Evolutionary conservation across 2,797 vertebrate genomes (phyloP).

Genomic region (Anniella stebbinsi): DNA sequence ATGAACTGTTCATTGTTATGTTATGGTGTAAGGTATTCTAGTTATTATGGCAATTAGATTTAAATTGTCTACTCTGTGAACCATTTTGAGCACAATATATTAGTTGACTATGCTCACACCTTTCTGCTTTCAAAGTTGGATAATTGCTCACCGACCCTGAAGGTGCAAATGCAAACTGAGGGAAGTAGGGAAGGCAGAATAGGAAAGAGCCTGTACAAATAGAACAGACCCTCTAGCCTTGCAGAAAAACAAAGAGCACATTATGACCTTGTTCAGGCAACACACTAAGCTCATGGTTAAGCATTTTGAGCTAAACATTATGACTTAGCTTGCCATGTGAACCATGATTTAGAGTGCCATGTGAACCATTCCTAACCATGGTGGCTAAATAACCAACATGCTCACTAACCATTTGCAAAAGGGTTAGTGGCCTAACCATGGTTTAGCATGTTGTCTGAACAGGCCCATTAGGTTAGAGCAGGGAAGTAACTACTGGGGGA

Average conservation of each 20-base stretch:
- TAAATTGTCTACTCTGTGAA: background rate
- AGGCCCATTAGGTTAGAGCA: background rate
- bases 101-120: background rate
- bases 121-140: background rate
- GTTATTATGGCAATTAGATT: background rate
- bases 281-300: too few relatives aligned
- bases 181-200: background rate
- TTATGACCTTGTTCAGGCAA: too few relatives aligned
- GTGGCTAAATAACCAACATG: too few relatives aligned
- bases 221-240: background rate
- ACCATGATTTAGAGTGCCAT: too few relatives aligned
- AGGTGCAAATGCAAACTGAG: background rate
- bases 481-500: background rate
- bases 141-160: background rate
- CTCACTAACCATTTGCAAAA: too few relatives aligned
- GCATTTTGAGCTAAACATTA: too few relatives aligned
- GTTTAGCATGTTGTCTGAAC: too few relatives aligned
- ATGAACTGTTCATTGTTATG: background rate
- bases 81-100: too few relatives aligned
- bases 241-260: background rate
- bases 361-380: too few relatives aligned
- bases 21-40: background rate
- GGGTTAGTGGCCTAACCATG: too few relatives aligned
- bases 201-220: background rate
- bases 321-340: too few relatives aligned